Evolutionary conservation across 1,140 invertebrate genomes (phyloP).

Genomic region (Drosophila pruinosa): DNA sequence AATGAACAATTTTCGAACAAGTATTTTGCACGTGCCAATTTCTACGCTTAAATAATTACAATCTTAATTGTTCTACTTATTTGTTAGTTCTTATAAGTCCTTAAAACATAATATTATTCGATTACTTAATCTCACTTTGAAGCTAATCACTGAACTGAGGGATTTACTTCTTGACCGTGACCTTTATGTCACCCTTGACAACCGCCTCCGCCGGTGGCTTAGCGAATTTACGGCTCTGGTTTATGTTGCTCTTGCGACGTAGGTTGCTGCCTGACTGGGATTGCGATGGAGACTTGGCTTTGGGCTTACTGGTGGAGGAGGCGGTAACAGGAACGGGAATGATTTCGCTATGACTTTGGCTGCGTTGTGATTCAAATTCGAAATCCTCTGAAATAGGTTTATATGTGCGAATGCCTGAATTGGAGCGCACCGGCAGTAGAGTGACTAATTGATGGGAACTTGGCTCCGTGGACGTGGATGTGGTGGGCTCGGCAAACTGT

Average conservation of each 20-base stretch:
- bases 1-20: conserved; percentile 72
- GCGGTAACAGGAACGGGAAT: too few relatives aligned
- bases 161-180: conserved; percentile 68
- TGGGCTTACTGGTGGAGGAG: neutral
- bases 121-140: conserved; percentile 46
- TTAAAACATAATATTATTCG: neutral
- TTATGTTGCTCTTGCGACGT: conserved; percentile 56
- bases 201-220: conserved; percentile 66
- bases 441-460: conserved; percentile 73
- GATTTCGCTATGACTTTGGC: conserved; percentile 28
- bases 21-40: conserved; percentile 39
- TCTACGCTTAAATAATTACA: conserved; percentile 18
- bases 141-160: conserved; percentile 1
- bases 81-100: neutral
- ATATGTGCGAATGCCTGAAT: conserved; percentile 80
- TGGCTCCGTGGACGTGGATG: conserved; percentile 57
- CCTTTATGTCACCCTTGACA: conserved; percentile 70
- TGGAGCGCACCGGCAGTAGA: conserved; percentile 76
- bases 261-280: conserved; percentile 7
- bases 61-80: conserved; percentile 59
- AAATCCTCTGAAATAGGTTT: conserved; percentile 51
- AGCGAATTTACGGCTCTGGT: conserved; percentile 67
- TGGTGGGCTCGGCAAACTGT: conserved; percentile 46
- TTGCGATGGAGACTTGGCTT: neutral
- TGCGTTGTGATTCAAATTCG: conserved; percentile 44